These are phyloP conservation scores for Monomorium pharaonis DNA, from an alignment of 1,140 invertebrate genomes.

Conservation along the genomic window DNA sequence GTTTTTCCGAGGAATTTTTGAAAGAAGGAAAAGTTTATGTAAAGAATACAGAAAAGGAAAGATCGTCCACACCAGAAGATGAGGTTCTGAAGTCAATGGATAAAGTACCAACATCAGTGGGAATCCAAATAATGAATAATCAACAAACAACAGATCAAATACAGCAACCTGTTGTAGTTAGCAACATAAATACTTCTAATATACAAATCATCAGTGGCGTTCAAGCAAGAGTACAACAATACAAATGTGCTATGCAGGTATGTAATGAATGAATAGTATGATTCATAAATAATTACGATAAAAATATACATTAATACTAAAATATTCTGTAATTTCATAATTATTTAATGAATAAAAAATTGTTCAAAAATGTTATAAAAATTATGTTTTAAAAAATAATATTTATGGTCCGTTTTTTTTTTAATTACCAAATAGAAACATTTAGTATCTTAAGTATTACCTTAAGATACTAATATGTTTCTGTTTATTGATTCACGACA, in stretches of 20 bases:
- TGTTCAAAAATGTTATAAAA: too few species aligned
- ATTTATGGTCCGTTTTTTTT: too few species aligned
- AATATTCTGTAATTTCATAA: too few species aligned
- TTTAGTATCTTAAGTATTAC: too few species aligned
- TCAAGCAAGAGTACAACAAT: constrained; percentile 84
- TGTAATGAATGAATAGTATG: constrained; percentile 42
- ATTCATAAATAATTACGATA: too few species aligned
- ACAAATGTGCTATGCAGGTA: constrained; percentile 86
- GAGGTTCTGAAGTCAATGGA: constrained; percentile 78
- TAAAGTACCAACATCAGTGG: constrained; percentile 68
- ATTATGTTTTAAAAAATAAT: too few species aligned
- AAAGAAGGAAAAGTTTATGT: constrained; percentile 88
- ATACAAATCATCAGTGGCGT: constrained; percentile 85
- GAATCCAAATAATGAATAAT: constrained; percentile 67
- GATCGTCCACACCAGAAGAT: constrained; percentile 74
- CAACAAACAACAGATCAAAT: constrained; percentile 68
- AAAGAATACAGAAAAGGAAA: constrained; percentile 81
- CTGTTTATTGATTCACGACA: too few species aligned
- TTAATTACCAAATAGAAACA: too few species aligned
- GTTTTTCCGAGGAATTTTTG: constrained; percentile 87
- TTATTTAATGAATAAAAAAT: too few species aligned
- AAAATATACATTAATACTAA: too few species aligned
- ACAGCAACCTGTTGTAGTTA: constrained; percentile 85
- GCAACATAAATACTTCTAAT: constrained; percentile 84
- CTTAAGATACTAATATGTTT: too few species aligned